Conservation (phyloP, 2,113 vertebrate genomes). For the Campylomormyrus numenius region DNA sequence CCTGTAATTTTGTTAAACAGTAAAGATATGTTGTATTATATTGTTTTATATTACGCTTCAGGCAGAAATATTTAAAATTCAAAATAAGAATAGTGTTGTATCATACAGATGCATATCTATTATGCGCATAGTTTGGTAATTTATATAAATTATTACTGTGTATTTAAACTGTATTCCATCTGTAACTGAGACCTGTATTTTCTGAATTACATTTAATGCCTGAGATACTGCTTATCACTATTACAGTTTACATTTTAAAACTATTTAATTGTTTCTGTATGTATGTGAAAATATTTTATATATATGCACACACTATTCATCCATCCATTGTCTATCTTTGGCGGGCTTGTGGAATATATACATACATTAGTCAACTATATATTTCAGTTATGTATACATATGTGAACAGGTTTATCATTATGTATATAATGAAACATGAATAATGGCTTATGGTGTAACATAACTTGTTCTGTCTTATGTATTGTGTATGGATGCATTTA, state of each 20-base stretch:
- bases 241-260: constrained; percentile 37
- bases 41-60: constrained; percentile 28
- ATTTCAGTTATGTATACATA: not conserved
- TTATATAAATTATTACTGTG: constrained; percentile 24
- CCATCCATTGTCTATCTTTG: constrained; percentile 22
- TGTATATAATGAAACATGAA: not conserved
- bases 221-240: constrained; percentile 20
- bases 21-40: constrained; percentile 25
- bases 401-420: not conserved
- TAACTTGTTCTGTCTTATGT: not conserved
- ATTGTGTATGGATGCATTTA: not conserved
- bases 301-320: constrained; percentile 18
- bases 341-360: not conserved
- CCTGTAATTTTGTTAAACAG: constrained; percentile 21
- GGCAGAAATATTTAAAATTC: not conserved
- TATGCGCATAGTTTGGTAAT: constrained; percentile 29
- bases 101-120: constrained; percentile 21
- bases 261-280: constrained; percentile 38
- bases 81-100: constrained; percentile 21
- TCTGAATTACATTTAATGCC: constrained; percentile 13
- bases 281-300: constrained; percentile 21
- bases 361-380: not conserved
- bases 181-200: constrained; percentile 19
- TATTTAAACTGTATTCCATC: constrained; percentile 29
- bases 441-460: not conserved